Evolutionary conservation across 2,888 invertebrate genomes (phyloP).

Genomic region (Dicycla oo): DNA sequence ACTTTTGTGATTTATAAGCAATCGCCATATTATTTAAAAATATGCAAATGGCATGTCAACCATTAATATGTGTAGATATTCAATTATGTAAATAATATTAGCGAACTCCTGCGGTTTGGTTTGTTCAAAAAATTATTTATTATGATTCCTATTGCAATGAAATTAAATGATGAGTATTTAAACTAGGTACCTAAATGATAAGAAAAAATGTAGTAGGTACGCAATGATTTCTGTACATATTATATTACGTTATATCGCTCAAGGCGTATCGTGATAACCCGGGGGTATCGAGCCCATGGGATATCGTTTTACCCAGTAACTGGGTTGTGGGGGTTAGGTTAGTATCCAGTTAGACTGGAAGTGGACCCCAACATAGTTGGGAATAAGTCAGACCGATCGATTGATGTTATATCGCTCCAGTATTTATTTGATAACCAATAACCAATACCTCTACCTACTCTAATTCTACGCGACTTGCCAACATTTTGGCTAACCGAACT

Average conservation of each 20-base stretch:
- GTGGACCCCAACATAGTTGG: too few species aligned
- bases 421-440: not conserved
- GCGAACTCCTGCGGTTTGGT: not conserved
- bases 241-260: too few species aligned
- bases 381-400: too few species aligned
- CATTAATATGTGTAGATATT: slow-evolving; percentile 1
- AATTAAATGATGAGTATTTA: not conserved
- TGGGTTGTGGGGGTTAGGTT: too few species aligned
- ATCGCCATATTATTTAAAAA: slow-evolving; percentile 44
- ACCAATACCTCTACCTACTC: not conserved
- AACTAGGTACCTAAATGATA: too few species aligned
- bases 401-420: not conserved
- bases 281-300: too few species aligned
- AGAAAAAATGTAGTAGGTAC: too few species aligned
- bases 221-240: too few species aligned
- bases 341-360: too few species aligned
- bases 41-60: slow-evolving; percentile 44
- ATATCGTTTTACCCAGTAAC: too few species aligned
- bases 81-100: slow-evolving; percentile 29
- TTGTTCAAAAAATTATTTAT: not conserved
- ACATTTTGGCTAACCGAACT: slow-evolving; percentile 8
- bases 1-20: slow-evolving; percentile 45
- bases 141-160: not conserved
- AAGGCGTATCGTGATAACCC: too few species aligned
- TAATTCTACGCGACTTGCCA: not conserved